Evolutionary conservation across 1,140 invertebrate genomes (phyloP), one percentile per base, ranked within the genome.

Genomic region (Drosophila orena): DNA sequence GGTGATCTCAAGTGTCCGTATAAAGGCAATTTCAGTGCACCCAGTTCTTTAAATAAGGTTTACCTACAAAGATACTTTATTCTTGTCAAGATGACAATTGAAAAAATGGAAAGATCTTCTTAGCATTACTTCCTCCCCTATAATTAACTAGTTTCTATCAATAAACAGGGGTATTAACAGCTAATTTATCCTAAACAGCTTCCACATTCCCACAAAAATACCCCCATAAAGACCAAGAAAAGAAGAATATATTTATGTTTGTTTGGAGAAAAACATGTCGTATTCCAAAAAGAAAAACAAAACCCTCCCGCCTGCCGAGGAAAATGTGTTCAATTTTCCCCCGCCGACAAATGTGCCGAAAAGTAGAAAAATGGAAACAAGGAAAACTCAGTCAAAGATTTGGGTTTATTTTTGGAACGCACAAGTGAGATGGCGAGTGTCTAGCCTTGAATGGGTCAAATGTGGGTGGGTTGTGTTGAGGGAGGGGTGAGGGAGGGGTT

Each of bases 201-300:
- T 62, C 34, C 58, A 64, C 64, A 64, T 42, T 66, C 24, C 64
- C 53, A 54, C 66, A 65, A 17, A 53, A 73, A 47, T 44, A 24
- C 58, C 43, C 42, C 57, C 72, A 56, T 44, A 61, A 59, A 54
- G 70, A 76, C 53, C 40, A 27, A 43, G 60, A 76, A 49, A 46
- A 76, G 40, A 40, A 10, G 35, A 76, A 49, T 35, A 64, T 75
- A 40, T 76, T 65, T 37, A 34, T 75, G 71, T 76, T 81, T 81
- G 79, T 81, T 77, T 68, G 46, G 35, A 66, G 43, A 52, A 79
- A 59, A 79, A 78, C 60, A 79, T 57, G 75, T 72, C 68, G 76
- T 73, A 43, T 74, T 62, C 17, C 50, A 22, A 43, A 52, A 66
- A 76, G 72, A 76, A 76, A 65, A 76, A 57, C 71, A 65, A 76